A percentile compares a stretch with the other conserved stretches of the same genome.
phyloP scores from a whole-genome alignment of 2,888 invertebrate species.

The Hypolimnas misippus region DNA sequence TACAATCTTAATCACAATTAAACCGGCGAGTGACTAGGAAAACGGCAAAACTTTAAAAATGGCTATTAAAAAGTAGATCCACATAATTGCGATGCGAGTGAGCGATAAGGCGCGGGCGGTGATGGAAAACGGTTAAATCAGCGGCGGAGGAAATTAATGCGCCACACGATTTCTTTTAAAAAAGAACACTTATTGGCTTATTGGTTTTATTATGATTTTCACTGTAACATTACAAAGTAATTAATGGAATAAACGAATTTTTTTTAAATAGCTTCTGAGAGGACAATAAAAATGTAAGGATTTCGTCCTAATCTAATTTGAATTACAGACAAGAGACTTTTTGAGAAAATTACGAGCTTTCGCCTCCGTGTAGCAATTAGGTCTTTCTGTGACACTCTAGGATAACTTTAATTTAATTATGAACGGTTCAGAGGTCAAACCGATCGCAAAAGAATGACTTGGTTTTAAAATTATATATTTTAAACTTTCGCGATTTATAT shows the following conservation, averaged over 20 bases:
- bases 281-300: background rate
- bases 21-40: slow-evolving; percentile 3
- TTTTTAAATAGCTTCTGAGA: background rate
- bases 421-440: background rate
- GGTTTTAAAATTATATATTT: too few relatives aligned
- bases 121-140: slow-evolving; percentile 32
- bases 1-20: slow-evolving; percentile 2
- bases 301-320: background rate
- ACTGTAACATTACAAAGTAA: background rate
- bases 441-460: background rate
- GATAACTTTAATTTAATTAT: slow-evolving; percentile 3
- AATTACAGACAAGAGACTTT: background rate
- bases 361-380: background rate
- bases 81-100: slow-evolving; percentile 45
- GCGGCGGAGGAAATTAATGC: slow-evolving; percentile 35
- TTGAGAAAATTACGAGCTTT: background rate
- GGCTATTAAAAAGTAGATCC: slow-evolving; percentile 23
- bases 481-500: too few relatives aligned
- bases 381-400: background rate
- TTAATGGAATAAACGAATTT: background rate
- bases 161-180: slow-evolving; percentile 14
- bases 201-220: background rate
- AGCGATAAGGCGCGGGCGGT: slow-evolving; percentile 46
- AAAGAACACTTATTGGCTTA: slow-evolving; percentile 5
- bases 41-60: slow-evolving; percentile 13